A percentile compares a stretch with the other conserved stretches of the same genome.
These are phyloP conservation scores for Pampus argenteus DNA, from an alignment of 2,797 vertebrate species.

Conservation along the genomic window DNA sequence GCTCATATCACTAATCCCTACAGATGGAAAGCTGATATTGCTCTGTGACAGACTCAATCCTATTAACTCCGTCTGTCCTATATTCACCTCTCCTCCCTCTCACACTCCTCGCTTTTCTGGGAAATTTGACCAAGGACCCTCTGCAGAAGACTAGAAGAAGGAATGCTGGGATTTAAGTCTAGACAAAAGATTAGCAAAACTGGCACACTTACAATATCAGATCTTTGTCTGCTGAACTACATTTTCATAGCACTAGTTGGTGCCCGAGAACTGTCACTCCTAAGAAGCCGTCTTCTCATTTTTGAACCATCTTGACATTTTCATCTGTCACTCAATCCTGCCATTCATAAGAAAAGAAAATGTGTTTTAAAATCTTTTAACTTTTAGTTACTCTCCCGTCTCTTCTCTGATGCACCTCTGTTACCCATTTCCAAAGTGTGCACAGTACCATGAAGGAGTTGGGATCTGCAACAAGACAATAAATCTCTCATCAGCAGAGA, in stretches of 20 bases:
- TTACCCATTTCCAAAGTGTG: constrained; percentile 47
- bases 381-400: constrained; percentile 35
- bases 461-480: constrained; percentile 29
- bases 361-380: constrained; percentile 35
- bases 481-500: constrained; percentile 43
- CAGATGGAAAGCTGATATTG: constrained; percentile 83
- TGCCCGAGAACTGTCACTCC: constrained; percentile 18
- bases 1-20: constrained; percentile 78
- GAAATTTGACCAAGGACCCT: constrained; percentile 46
- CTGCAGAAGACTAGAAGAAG: constrained; percentile 30
- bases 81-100: constrained; percentile 64
- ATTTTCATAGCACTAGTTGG: constrained; percentile 27
- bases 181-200: constrained; percentile 63
- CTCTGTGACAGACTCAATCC: constrained; percentile 75
- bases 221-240: constrained; percentile 41
- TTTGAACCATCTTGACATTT: constrained; percentile 33
- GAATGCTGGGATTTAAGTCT: constrained; percentile 59
- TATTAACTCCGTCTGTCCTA: constrained; percentile 80
- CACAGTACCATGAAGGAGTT: constrained; percentile 43
- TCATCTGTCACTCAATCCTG: constrained; percentile 33
- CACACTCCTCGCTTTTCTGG: constrained; percentile 23
- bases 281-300: constrained; percentile 3
- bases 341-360: constrained; percentile 23
- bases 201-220: constrained; percentile 35
- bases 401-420: constrained; percentile 28